A percentile compares a stretch with the other conserved stretches of the same genome.
Conservation (phyloP, 64 coral and sea anemone genomes). For the Stichodactyla mertensii region DNA sequence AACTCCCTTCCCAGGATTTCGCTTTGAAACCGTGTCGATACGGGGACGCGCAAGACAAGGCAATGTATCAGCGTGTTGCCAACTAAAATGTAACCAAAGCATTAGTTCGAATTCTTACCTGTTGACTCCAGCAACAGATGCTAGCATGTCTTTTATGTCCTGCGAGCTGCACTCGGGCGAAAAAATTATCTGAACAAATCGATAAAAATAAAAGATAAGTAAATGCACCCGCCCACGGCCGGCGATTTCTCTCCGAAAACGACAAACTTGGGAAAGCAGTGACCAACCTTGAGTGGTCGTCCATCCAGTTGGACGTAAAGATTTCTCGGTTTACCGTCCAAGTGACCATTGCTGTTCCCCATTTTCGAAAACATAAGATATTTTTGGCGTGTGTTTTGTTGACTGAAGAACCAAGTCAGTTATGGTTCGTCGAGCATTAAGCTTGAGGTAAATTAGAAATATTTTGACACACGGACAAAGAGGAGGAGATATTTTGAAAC, state of each 20-base stretch:
- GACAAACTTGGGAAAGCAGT: too few relatives aligned
- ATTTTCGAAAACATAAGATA: not conserved
- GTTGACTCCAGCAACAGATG: conserved; percentile 26
- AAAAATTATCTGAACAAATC: conserved; percentile 24
- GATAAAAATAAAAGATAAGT: not conserved
- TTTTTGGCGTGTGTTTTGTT: not conserved
- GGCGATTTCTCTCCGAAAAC: too few relatives aligned
- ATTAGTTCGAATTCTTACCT: conserved; percentile 6
- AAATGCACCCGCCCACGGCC: too few relatives aligned
- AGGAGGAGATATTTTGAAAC: not conserved
- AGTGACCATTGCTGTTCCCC: not conserved
- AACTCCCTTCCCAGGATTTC: too few relatives aligned
- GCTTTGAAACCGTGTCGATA: too few relatives aligned
- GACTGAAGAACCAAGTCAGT: not conserved
- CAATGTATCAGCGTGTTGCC: too few relatives aligned
- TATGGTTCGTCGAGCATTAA: not conserved
- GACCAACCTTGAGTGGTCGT: not conserved
- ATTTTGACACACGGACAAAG: not conserved
- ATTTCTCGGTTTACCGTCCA: not conserved
- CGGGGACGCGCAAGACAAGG: too few relatives aligned
- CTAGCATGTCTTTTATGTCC: conserved; percentile 41
- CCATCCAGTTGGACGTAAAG: not conserved
- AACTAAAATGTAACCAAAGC: too few relatives aligned
- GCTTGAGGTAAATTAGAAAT: not conserved
- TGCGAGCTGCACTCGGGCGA: conserved; percentile 28